Conservation (phyloP, 37 sponge, comb jelly and placozoan species). For the Oscarella lobularis region DNA sequence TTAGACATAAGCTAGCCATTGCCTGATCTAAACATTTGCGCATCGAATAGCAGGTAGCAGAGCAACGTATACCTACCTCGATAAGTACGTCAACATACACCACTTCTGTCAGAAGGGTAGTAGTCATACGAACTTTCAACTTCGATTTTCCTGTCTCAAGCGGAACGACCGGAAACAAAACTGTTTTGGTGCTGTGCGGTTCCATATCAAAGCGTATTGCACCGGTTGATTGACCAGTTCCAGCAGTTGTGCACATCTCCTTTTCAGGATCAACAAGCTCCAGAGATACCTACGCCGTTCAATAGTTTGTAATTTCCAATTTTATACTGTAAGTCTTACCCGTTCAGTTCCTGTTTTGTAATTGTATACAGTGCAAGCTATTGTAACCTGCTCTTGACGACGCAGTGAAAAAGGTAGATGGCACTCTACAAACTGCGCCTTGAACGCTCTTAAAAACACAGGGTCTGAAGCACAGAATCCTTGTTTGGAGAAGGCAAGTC, state of each 20-base stretch:
- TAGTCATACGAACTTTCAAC: background rate
- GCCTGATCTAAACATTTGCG: too few species aligned
- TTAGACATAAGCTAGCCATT: too few species aligned
- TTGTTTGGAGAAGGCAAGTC: background rate
- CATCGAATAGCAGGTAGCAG: too few species aligned
- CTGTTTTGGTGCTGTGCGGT: background rate
- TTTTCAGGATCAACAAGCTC: background rate
- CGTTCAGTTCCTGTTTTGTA: background rate
- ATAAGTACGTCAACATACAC: too few species aligned
- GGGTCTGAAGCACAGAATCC: background rate
- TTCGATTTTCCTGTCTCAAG: background rate
- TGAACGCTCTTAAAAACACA: background rate
- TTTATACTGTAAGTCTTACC: background rate
- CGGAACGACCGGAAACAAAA: background rate
- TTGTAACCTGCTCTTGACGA: background rate
- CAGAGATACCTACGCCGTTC: background rate
- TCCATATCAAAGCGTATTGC: background rate
- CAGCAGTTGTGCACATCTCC: background rate
- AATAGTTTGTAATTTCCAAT: background rate
- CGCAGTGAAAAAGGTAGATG: background rate
- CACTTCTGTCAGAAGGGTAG: too few species aligned
- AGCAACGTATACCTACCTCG: too few species aligned
- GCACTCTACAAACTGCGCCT: background rate
- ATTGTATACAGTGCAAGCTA: background rate
- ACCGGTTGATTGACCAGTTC: background rate